These are phyloP conservation scores for Bufo bufo DNA, from an alignment of 2,113 vertebrate species.

Conservation along the genomic window DNA sequence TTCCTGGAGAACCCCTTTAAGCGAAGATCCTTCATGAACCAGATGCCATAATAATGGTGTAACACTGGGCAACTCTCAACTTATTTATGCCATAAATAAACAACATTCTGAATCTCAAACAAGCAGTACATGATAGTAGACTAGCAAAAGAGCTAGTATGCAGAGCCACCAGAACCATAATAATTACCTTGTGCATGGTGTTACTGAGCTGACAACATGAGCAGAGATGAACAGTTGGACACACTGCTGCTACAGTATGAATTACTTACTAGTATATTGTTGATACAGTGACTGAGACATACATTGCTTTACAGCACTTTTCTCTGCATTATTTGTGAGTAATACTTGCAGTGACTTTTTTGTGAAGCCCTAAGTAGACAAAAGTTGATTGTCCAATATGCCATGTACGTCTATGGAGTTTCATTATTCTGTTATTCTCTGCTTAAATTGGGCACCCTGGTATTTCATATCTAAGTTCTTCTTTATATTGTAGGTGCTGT, in stretches of 20 bases:
- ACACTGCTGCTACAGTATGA: no score
- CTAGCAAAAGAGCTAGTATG: neutral
- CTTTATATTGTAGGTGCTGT: slow-evolving; percentile 79
- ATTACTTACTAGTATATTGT: neutral
- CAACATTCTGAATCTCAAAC: neutral
- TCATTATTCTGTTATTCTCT: neutral
- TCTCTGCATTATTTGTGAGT: neutral
- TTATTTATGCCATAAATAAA: neutral
- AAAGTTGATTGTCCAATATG: neutral
- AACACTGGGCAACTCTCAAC: neutral
- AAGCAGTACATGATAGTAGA: neutral
- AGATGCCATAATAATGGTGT: neutral
- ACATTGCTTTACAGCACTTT: neutral
- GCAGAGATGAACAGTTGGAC: neutral
- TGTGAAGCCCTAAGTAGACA: neutral
- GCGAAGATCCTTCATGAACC: neutral
- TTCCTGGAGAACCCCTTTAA: neutral
- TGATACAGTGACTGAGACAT: neutral
- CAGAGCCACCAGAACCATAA: neutral
- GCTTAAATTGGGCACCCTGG: neutral
- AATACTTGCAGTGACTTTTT: neutral
- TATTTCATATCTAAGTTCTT: neutral
- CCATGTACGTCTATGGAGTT: neutral
- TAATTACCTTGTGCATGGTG: neutral
- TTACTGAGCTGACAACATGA: neutral